These are phyloP conservation scores for Drosophila subquinaria DNA, from an alignment of 2,888 invertebrate genomes.

Conservation along the genomic window DNA sequence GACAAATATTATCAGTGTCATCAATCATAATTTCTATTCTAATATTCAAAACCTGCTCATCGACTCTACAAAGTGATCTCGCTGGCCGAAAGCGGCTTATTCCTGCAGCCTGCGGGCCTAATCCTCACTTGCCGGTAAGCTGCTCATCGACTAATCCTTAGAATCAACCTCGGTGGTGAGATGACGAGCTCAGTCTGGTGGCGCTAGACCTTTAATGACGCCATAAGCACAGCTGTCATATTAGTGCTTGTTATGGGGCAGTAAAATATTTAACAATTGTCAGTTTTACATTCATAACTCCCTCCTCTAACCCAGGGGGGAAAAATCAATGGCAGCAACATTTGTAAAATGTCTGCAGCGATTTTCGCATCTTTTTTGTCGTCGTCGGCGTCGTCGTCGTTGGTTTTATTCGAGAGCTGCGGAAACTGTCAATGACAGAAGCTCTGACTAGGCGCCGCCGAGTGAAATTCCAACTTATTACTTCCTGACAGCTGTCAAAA, in stretches of 20 bases:
- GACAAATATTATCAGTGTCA: not conserved
- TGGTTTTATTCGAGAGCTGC: slow-evolving; percentile 32
- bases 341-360: slow-evolving; percentile 73
- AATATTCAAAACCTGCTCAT: slow-evolving; percentile 8
- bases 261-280: slow-evolving; percentile 49
- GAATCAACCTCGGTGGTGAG: slow-evolving; percentile 63
- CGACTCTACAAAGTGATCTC: slow-evolving; percentile 21
- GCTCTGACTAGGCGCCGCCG: slow-evolving; percentile 67
- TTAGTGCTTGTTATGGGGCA: slow-evolving; percentile 38
- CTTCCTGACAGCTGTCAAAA: slow-evolving; percentile 84
- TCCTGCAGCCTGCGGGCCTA: slow-evolving; percentile 19
- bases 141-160: slow-evolving; percentile 68
- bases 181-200: slow-evolving; percentile 1
- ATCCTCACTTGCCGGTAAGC: slow-evolving; percentile 64
- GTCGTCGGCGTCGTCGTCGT: slow-evolving; percentile 2
- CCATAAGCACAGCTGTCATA: slow-evolving; percentile 70
- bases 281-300: slow-evolving; percentile 31
- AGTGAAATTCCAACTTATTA: slow-evolving; percentile 80
- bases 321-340: slow-evolving; percentile 40
- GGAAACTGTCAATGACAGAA: slow-evolving; percentile 75
- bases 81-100: slow-evolving; percentile 32
- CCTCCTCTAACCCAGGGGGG: not conserved
- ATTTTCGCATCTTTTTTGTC: slow-evolving; percentile 42
- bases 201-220: slow-evolving; percentile 61
- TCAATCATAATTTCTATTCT: not conserved